Percentiles rank a stretch among this genome's conserved stretches.
Conservation (phyloP, 2,888 invertebrate species). For the Chaitophorus viminalis region DNA sequence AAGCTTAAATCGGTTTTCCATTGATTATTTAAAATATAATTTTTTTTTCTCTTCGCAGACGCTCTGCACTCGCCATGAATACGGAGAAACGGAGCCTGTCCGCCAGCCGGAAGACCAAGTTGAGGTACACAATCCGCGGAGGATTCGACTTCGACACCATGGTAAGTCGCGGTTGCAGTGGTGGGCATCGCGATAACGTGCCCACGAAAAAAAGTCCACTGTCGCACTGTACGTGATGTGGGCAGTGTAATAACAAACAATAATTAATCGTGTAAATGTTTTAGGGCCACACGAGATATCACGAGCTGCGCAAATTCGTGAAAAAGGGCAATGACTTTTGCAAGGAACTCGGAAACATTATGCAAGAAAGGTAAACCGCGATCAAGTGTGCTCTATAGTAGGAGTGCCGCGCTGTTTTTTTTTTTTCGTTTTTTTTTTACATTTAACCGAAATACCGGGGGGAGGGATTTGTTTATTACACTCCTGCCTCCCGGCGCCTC, state of each 20-base stretch:
- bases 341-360: slow-evolving; percentile 86
- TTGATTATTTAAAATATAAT: background rate
- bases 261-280: slow-evolving; percentile 67
- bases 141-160: slow-evolving; percentile 54
- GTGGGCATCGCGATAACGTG: background rate
- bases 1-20: background rate
- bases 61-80: slow-evolving; percentile 8
- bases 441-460: too few species aligned
- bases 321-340: slow-evolving; percentile 95
- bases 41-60: slow-evolving; percentile 1
- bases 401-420: too few species aligned
- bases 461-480: too few species aligned
- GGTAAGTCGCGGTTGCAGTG: slow-evolving; percentile 4
- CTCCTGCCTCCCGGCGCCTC: too few species aligned
- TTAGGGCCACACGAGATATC: slow-evolving; percentile 92
- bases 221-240: too few species aligned
- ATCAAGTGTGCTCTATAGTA: too few species aligned
- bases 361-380: slow-evolving; percentile 88
- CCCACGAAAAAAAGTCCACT: background rate
- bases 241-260: background rate
- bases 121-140: slow-evolving; percentile 49
- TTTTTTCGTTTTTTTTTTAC: too few species aligned
- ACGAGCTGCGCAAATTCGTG: slow-evolving; percentile 89
- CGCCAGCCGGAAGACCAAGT: slow-evolving; percentile 16
- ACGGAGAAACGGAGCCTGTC: slow-evolving; percentile 46